Evolutionary conservation across 2,797 vertebrate species (phyloP).

Genomic region (Lerista edwardsae): DNA sequence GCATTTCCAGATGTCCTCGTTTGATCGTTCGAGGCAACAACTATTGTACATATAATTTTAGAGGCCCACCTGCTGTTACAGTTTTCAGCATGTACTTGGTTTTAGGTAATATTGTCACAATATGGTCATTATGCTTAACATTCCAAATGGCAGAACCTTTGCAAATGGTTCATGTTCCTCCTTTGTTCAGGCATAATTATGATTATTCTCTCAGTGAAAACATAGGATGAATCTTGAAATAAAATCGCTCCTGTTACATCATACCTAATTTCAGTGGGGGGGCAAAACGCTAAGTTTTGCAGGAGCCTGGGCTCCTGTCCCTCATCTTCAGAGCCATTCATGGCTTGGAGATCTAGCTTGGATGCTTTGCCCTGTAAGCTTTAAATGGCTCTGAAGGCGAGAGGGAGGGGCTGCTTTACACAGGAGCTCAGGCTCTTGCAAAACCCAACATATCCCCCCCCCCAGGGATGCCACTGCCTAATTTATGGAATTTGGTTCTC

Average conservation of each 20-base stretch:
- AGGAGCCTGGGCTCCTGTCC: no score
- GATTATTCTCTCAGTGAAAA: neutral
- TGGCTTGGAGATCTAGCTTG: no score
- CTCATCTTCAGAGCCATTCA: no score
- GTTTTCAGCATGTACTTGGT: conserved; percentile 22
- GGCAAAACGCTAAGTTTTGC: no score
- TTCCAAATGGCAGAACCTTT: conserved; percentile 28
- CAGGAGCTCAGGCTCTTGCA: no score
- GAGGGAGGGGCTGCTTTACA: no score
- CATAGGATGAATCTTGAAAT: neutral
- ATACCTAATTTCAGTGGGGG: no score
- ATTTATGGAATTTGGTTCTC: neutral
- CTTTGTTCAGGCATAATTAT: neutral
- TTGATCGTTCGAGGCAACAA: neutral
- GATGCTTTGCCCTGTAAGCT: no score
- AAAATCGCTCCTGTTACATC: no score
- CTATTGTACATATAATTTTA: neutral
- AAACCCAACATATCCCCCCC: no score
- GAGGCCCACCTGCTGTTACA: conserved; percentile 6
- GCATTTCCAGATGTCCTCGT: conserved; percentile 14
- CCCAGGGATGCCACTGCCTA: no score
- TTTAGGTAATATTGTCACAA: conserved; percentile 31
- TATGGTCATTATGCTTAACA: conserved; percentile 22
- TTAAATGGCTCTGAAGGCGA: no score
- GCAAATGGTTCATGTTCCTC: neutral